Percentiles rank a stretch among this genome's conserved stretches.
These are phyloP conservation scores for Arrhamphus sclerolepis DNA, from an alignment of 2,797 vertebrate species.

Conservation along the genomic window DNA sequence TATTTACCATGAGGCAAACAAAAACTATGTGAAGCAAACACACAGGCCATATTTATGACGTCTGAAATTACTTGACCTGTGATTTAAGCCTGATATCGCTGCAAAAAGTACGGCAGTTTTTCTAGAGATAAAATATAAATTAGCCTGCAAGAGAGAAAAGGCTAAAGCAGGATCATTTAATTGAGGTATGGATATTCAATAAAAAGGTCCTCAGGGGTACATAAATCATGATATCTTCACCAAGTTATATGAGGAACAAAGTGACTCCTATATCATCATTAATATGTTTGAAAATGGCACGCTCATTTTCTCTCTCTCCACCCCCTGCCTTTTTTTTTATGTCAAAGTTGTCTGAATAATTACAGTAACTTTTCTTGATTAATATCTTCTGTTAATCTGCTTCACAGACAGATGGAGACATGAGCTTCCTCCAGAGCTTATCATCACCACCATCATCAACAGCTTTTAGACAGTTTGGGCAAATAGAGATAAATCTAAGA, in stretches of 20 bases:
- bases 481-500: neutral
- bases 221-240: slow-evolving; percentile 38
- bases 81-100: slow-evolving; percentile 1
- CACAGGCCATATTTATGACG: neutral
- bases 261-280: neutral
- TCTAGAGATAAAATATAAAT: slow-evolving; percentile 8
- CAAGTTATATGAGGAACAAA: slow-evolving; percentile 18
- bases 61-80: neutral
- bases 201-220: slow-evolving; percentile 33
- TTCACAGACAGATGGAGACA: neutral
- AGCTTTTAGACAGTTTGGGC: neutral
- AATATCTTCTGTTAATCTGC: neutral
- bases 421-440: neutral
- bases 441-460: neutral
- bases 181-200: slow-evolving; percentile 48
- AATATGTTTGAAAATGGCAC: neutral
- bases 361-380: neutral
- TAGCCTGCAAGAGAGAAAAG: slow-evolving; percentile 2
- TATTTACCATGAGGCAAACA: neutral
- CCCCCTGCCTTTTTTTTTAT: no score
- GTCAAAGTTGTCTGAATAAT: neutral
- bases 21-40: neutral
- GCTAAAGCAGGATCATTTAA: slow-evolving; percentile 24
- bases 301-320: neutral
- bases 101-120: neutral